phyloP scores from a whole-genome alignment of 2,797 vertebrate species.

The Vultur gryphus region DNA sequence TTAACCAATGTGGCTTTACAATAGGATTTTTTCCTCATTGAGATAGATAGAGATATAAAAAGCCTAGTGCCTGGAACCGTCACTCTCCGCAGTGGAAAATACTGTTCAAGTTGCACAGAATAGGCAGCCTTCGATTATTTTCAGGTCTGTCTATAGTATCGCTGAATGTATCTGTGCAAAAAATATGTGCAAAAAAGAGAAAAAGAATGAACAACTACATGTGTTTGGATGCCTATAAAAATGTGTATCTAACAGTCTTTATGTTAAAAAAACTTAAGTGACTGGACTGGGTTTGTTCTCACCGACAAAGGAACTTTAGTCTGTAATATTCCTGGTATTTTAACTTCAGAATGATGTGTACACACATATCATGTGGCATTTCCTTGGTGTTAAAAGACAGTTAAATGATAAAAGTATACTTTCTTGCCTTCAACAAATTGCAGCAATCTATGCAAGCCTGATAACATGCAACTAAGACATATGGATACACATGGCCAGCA shows the following conservation, averaged over 20 bases:
- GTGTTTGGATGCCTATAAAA: neutral
- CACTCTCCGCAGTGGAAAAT: neutral
- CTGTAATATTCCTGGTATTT: neutral
- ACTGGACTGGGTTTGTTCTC: neutral
- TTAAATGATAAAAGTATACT: neutral
- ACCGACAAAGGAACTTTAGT: neutral
- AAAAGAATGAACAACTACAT: neutral
- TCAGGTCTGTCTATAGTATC: neutral
- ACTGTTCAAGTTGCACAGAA: neutral
- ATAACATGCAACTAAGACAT: neutral
- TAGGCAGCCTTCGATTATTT: neutral
- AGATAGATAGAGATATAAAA: neutral
- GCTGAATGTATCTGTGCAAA: neutral
- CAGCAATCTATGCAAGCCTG: neutral
- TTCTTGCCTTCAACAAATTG: neutral
- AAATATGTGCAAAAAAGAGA: neutral
- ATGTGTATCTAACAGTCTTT: neutral
- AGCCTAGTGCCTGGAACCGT: neutral
- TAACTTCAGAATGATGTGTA: neutral
- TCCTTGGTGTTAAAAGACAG: neutral
- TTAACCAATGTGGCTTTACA: neutral
- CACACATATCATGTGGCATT: neutral
- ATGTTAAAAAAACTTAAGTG: neutral
- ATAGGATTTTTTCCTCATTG: neutral
- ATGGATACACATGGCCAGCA: neutral